phyloP scores from a whole-genome alignment of 2,888 invertebrate species.

The Melangyna quadrimaculata region DNA sequence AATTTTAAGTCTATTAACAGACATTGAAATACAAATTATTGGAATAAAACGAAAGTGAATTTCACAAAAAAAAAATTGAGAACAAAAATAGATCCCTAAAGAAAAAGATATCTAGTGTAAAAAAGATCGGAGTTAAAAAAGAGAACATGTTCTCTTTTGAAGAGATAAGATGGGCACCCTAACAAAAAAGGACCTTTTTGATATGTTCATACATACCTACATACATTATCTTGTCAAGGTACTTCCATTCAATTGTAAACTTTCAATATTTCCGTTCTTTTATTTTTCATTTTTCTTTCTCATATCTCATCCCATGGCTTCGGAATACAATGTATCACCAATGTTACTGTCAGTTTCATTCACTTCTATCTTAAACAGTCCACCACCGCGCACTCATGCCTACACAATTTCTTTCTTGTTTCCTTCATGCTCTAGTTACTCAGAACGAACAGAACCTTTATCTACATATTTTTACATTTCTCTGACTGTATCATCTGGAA shows the following conservation, averaged over 20 bases:
- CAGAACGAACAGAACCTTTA: not conserved
- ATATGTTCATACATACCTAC: too few relatives aligned
- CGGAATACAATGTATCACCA: not conserved
- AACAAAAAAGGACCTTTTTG: not conserved
- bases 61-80: too few relatives aligned
- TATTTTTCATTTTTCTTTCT: not conserved
- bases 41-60: too few relatives aligned
- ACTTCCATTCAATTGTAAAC: conserved; percentile 20
- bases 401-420: not conserved
- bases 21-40: too few relatives aligned
- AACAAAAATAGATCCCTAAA: too few relatives aligned
- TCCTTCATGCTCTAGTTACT: conserved; percentile 9
- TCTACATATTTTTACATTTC: not conserved
- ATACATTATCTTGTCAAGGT: conserved; percentile 25
- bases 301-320: not conserved
- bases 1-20: too few relatives aligned
- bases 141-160: too few relatives aligned
- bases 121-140: too few relatives aligned
- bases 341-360: conserved; percentile 40
- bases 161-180: too few relatives aligned
- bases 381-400: not conserved
- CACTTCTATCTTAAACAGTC: conserved; percentile 42
- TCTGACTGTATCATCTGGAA: not conserved
- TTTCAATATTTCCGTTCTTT: not conserved
- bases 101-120: too few relatives aligned